A percentile compares a stretch with the other conserved stretches of the same genome.
phyloP scores from a whole-genome alignment of 2,113 vertebrate species.

The Etheostoma cragini region DNA sequence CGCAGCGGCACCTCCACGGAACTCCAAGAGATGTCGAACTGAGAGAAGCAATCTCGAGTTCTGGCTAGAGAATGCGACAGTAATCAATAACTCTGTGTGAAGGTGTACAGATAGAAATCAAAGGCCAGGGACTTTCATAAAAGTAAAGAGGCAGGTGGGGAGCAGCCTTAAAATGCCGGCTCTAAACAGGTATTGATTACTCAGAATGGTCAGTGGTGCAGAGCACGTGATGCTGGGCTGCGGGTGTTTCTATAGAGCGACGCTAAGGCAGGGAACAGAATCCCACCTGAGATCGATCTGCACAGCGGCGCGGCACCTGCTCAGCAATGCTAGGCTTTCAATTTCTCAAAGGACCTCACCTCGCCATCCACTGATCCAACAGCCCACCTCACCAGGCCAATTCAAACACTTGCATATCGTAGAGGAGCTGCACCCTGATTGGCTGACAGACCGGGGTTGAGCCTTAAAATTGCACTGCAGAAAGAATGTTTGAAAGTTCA shows the following conservation, averaged over 20 bases:
- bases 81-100: constrained; percentile 54
- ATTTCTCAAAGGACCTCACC: constrained; percentile 28
- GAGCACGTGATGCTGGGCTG: too few relatives aligned
- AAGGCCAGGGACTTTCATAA: constrained; percentile 45
- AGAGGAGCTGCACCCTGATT: neutral
- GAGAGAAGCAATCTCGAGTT: constrained; percentile 47
- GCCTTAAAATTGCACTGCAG: neutral
- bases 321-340: constrained; percentile 20
- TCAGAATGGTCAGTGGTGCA: constrained; percentile 14
- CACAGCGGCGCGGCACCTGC: neutral
- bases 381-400: constrained; percentile 37
- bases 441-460: neutral
- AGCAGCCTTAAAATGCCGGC: constrained; percentile 32
- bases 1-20: constrained; percentile 23
- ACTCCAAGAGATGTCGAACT: constrained; percentile 17
- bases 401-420: constrained; percentile 29
- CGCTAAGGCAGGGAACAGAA: constrained; percentile 3
- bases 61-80: constrained; percentile 15
- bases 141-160: constrained; percentile 26
- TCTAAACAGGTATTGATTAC: constrained; percentile 71
- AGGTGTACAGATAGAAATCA: constrained; percentile 64
- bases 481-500: constrained; percentile 12
- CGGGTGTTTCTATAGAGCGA: neutral
- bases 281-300: constrained; percentile 36
- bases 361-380: constrained; percentile 30